Conservation (phyloP, 2,797 vertebrate species). For the Corythornis leucogaster region DNA sequence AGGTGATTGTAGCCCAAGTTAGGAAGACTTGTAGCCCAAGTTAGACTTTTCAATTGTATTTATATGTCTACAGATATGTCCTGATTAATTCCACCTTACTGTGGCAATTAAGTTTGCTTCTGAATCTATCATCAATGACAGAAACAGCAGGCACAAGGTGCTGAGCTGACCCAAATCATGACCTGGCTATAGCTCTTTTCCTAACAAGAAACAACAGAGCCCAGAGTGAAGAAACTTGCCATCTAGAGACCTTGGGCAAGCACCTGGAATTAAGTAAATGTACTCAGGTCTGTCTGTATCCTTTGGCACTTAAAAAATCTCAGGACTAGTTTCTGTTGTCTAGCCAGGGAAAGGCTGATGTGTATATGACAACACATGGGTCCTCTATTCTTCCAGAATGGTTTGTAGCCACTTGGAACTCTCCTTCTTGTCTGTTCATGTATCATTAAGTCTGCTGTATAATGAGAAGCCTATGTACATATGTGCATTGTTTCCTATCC, state of each 20-base stretch:
- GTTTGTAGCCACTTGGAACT: neutral
- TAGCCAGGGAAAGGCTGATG: neutral
- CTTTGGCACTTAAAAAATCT: neutral
- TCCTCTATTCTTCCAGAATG: neutral
- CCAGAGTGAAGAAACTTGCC: neutral
- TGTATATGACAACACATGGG: neutral
- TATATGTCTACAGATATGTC: neutral
- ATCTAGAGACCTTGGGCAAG: neutral
- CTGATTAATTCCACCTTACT: neutral
- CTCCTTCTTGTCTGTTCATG: neutral
- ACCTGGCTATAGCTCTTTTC: neutral
- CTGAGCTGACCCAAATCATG: neutral
- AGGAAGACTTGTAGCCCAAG: neutral
- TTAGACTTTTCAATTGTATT: neutral
- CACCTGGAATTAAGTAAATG: accelerated
- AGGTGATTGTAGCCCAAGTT: neutral
- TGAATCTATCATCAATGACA: neutral
- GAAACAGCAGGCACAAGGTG: neutral
- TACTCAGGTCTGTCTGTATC: neutral
- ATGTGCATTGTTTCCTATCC: neutral
- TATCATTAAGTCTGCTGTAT: neutral
- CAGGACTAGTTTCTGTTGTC: neutral
- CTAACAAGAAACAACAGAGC: neutral
- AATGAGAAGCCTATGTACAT: neutral
- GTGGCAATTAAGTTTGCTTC: neutral